These are phyloP conservation scores for Polyommatus icarus DNA, from an alignment of 2,888 invertebrate species.

Conservation along the genomic window DNA sequence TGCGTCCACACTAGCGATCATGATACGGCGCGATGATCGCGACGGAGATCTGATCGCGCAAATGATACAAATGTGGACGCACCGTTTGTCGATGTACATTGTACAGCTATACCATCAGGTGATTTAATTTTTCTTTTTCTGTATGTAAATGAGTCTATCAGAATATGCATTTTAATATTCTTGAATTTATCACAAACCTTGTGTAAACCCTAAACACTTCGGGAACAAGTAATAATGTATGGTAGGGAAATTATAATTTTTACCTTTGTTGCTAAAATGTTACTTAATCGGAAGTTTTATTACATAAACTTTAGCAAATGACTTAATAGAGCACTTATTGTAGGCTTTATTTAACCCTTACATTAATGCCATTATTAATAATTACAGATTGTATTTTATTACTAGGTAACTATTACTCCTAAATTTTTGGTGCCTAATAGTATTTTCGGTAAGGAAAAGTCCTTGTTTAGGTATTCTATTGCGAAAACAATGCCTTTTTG, in stretches of 20 bases:
- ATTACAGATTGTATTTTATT: slow-evolving; percentile 14
- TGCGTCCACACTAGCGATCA: too few relatives aligned
- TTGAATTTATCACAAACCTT: neutral
- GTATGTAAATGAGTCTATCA: neutral
- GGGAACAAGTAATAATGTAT: slow-evolving; percentile 7
- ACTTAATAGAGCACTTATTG: neutral
- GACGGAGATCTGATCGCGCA: too few relatives aligned
- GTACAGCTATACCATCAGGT: neutral
- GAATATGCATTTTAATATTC: slow-evolving; percentile 1
- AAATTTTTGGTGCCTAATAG: slow-evolving; percentile 18
- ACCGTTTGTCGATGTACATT: too few relatives aligned
- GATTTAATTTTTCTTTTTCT: neutral
- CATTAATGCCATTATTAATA: slow-evolving; percentile 25
- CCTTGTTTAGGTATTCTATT: slow-evolving; percentile 6
- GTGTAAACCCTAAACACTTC: neutral
- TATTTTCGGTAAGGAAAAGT: neutral
- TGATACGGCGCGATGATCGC: too few relatives aligned
- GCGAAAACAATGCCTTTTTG: slow-evolving; percentile 12
- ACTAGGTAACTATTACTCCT: slow-evolving; percentile 12
- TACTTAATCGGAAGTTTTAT: neutral
- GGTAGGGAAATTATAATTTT: neutral
- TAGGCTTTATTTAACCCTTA: neutral
- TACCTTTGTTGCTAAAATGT: neutral
- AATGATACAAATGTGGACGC: too few relatives aligned
- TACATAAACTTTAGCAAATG: neutral